phyloP scores from a whole-genome alignment of 2,797 vertebrate genomes.

The Muscicapa striata region DNA sequence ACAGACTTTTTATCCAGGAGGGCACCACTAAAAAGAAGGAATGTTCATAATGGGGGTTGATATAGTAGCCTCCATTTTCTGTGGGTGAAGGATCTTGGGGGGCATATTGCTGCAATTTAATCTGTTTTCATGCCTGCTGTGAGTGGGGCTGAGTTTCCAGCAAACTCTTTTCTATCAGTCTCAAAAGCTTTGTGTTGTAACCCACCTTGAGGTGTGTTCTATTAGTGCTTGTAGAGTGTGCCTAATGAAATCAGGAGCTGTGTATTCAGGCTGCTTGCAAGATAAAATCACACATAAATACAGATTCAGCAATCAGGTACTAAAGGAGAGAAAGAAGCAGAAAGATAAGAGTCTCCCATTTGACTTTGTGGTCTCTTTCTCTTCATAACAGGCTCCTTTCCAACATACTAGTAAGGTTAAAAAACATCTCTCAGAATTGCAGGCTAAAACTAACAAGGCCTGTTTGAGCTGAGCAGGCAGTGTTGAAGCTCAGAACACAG shows the following conservation, averaged over 20 bases:
- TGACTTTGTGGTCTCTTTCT: slow-evolving; percentile 25
- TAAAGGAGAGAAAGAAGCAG: not conserved
- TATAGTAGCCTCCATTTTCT: not conserved
- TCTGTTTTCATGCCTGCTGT: not conserved
- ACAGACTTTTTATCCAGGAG: not conserved
- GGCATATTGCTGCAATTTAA: not conserved
- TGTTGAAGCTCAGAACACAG: not conserved
- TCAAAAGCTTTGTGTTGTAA: not conserved
- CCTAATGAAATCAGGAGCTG: not conserved
- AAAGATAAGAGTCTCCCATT: slow-evolving; percentile 20
- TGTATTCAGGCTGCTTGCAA: not conserved
- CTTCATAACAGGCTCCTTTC: not conserved
- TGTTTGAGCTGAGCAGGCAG: not conserved
- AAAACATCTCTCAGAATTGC: not conserved
- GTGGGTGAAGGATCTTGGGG: not conserved
- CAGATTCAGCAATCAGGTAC: not conserved
- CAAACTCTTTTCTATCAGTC: not conserved
- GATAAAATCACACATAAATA: slow-evolving; percentile 1
- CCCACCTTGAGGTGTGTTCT: not conserved
- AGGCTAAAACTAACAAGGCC: not conserved
- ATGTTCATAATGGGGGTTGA: not conserved
- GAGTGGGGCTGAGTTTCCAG: not conserved
- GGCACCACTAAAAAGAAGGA: not conserved
- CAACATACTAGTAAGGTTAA: not conserved
- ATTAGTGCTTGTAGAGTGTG: not conserved